Evolutionary conservation across 2,888 invertebrate genomes (phyloP).

Genomic region (Podotricha telesiphe): DNA sequence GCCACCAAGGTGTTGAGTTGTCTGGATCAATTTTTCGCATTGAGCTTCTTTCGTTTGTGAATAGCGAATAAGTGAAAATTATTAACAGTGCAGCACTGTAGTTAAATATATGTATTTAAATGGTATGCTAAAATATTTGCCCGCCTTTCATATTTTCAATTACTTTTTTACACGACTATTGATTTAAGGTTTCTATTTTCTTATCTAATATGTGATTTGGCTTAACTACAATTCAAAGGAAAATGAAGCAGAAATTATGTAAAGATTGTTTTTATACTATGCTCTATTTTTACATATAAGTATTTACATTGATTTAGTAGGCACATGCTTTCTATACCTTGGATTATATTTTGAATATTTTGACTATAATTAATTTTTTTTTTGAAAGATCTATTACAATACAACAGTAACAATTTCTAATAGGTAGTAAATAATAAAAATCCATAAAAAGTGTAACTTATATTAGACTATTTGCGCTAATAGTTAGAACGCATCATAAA

Average conservation of each 20-base stretch:
- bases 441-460: background rate
- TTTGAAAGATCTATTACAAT: too few relatives aligned
- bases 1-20: conserved; percentile 33
- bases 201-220: too few relatives aligned
- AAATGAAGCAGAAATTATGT: too few relatives aligned
- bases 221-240: too few relatives aligned
- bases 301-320: too few relatives aligned
- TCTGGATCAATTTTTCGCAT: conserved; percentile 31
- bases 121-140: conserved; percentile 12
- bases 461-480: background rate
- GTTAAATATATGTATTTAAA: conserved; percentile 20
- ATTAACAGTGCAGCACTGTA: conserved; percentile 25
- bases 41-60: conserved; percentile 28
- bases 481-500: background rate
- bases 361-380: too few relatives aligned
- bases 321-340: too few relatives aligned
- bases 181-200: too few relatives aligned
- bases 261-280: too few relatives aligned
- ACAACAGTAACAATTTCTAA: background rate
- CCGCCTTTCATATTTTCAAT: background rate
- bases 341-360: too few relatives aligned
- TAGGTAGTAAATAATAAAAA: background rate
- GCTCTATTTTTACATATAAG: too few relatives aligned
- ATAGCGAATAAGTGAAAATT: conserved; percentile 33
- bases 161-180: background rate